A percentile compares a stretch with the other conserved stretches of the same genome.
Conservation (phyloP, 2,888 invertebrate species). For the Pherbina coryleti region DNA sequence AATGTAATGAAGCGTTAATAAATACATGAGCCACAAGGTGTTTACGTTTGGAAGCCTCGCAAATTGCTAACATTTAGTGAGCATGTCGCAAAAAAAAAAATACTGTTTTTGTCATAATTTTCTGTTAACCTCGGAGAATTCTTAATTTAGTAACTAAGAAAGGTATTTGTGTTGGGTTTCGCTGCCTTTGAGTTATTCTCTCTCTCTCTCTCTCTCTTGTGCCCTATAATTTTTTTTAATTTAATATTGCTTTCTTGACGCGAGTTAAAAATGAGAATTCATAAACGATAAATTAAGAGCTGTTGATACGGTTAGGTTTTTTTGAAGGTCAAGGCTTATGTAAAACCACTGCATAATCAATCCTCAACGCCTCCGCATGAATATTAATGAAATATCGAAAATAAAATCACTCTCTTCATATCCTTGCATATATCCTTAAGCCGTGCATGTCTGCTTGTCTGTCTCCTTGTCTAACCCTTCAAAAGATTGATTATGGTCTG, state of each 20-base stretch:
- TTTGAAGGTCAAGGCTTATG: too few species aligned
- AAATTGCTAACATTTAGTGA: neutral
- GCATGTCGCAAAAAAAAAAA: neutral
- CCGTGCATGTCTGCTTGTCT: slow-evolving; percentile 23
- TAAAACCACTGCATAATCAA: slow-evolving; percentile 34
- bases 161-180: too few species aligned
- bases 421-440: slow-evolving; percentile 38
- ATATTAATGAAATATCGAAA: neutral
- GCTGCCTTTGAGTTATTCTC: too few species aligned
- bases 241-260: too few species aligned
- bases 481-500: slow-evolving; percentile 65
- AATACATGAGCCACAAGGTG: slow-evolving; percentile 35
- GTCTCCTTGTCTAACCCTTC: slow-evolving; percentile 61
- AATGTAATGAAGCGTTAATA: slow-evolving; percentile 64
- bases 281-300: too few species aligned
- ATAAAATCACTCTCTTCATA: neutral
- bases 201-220: too few species aligned
- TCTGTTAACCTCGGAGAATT: too few species aligned
- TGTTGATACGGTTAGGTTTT: too few species aligned
- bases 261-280: too few species aligned
- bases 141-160: too few species aligned
- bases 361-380: slow-evolving; percentile 34
- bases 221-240: too few species aligned
- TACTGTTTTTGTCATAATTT: neutral
- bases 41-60: slow-evolving; percentile 15